Evolutionary conservation across 2,888 invertebrate species (phyloP).

Genomic region (Zele albiditarsus): DNA sequence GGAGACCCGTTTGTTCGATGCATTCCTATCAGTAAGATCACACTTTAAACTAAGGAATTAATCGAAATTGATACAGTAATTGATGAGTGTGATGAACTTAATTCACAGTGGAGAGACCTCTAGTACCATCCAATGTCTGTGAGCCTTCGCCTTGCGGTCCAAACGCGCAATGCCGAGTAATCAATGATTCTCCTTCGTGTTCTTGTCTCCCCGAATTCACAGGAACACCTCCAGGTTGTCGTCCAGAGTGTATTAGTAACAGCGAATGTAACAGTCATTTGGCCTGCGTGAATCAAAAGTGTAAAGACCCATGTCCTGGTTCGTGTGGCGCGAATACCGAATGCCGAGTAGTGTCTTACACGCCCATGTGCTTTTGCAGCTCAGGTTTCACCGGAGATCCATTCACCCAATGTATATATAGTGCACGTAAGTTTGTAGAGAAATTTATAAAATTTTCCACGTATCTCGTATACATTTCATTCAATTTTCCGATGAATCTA

Average conservation of each 20-base stretch:
- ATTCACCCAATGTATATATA: constrained; percentile 82
- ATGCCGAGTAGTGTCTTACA: constrained; percentile 85
- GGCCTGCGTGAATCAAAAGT: constrained; percentile 84
- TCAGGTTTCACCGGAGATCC: constrained; percentile 86
- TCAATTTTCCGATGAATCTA: constrained; percentile 54
- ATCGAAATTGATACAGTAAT: too few species aligned
- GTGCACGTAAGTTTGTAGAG: constrained; percentile 65
- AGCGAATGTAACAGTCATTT: constrained; percentile 81
- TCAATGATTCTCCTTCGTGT: constrained; percentile 82
- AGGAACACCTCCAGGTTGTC: constrained; percentile 84
- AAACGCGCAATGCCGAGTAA: constrained; percentile 81
- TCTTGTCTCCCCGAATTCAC: constrained; percentile 81
- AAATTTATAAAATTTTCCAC: not conserved
- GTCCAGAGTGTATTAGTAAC: constrained; percentile 86
- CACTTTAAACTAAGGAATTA: constrained; percentile 59
- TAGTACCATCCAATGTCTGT: constrained; percentile 75
- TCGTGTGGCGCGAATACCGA: constrained; percentile 86
- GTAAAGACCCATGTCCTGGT: constrained; percentile 87
- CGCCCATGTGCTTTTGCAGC: constrained; percentile 84
- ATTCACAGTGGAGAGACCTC: constrained; percentile 50
- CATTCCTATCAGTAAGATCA: constrained; percentile 63
- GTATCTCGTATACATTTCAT: too few species aligned
- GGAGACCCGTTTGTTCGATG: constrained; percentile 89
- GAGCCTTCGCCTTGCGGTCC: constrained; percentile 88
- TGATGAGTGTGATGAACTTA: too few species aligned